phyloP scores from a whole-genome alignment of 2,797 vertebrate species.

The Sebastes kiyomatsui region DNA sequence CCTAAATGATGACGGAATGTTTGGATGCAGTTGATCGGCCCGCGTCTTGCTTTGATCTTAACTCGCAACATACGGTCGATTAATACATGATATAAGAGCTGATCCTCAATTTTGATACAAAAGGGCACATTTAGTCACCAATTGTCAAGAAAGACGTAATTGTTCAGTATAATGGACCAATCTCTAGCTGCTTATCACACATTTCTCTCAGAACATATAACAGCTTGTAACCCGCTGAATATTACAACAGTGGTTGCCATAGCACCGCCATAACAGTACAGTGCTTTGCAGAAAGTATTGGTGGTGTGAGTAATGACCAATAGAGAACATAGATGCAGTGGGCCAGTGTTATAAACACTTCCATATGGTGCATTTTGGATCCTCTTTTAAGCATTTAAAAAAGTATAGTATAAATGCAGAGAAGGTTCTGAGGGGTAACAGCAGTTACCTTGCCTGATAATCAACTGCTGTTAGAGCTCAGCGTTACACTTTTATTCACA shows the following conservation, averaged over 20 bases:
- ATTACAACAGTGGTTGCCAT: slow-evolving; percentile 51
- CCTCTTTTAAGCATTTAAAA: not conserved
- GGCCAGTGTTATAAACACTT: slow-evolving; percentile 53
- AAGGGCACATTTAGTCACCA: not conserved
- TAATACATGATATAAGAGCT: not conserved
- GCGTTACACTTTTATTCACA: not conserved
- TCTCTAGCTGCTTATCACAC: slow-evolving; percentile 7
- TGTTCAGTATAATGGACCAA: not conserved
- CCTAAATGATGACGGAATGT: not conserved
- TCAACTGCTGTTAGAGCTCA: not conserved
- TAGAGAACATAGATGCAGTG: slow-evolving; percentile 50
- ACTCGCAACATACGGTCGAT: not conserved
- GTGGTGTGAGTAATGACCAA: slow-evolving; percentile 53
- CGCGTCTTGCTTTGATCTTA: not conserved
- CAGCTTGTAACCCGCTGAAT: slow-evolving; percentile 28
- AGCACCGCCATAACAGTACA: slow-evolving; percentile 64
- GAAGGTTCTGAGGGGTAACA: not conserved
- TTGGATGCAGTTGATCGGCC: not conserved
- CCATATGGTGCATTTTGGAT: slow-evolving; percentile 43
- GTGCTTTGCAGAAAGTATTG: slow-evolving; percentile 47
- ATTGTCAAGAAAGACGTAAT: not conserved
- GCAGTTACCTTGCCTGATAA: not conserved
- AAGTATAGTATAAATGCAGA: not conserved
- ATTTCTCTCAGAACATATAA: slow-evolving; percentile 10
- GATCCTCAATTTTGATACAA: not conserved